These are phyloP conservation scores for Sphaeramia orbicularis DNA, from an alignment of 2,797 vertebrate species.

Conservation along the genomic window DNA sequence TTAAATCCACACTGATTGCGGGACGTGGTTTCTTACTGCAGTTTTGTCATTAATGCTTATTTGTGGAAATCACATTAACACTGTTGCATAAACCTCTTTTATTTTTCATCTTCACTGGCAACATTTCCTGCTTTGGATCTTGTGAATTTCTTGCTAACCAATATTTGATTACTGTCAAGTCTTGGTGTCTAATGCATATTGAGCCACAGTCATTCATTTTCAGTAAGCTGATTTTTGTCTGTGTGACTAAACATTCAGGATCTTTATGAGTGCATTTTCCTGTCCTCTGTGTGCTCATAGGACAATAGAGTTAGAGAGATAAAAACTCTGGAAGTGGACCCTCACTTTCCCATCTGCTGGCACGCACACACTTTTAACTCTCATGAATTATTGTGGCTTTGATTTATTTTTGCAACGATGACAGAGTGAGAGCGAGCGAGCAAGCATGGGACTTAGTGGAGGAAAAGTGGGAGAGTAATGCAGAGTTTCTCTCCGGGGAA, in stretches of 20 bases:
- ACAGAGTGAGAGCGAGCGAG: slow-evolving; percentile 33
- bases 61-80: slow-evolving; percentile 39
- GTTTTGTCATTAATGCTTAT: slow-evolving; percentile 26
- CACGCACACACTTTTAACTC: slow-evolving; percentile 45
- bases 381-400: slow-evolving; percentile 78
- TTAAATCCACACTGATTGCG: slow-evolving; percentile 44
- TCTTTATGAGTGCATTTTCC: slow-evolving; percentile 19
- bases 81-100: slow-evolving; percentile 25
- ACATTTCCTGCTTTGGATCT: slow-evolving; percentile 24
- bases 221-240: slow-evolving; percentile 27
- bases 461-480: slow-evolving; percentile 52
- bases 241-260: slow-evolving; percentile 15
- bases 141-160: slow-evolving; percentile 34
- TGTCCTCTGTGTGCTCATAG: slow-evolving; percentile 13
- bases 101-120: slow-evolving; percentile 42
- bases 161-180: slow-evolving; percentile 52
- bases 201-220: slow-evolving; percentile 41
- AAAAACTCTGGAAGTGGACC: slow-evolving; percentile 37
- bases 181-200: slow-evolving; percentile 31
- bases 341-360: slow-evolving; percentile 1
- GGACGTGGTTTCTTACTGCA: slow-evolving; percentile 22
- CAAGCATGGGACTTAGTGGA: slow-evolving; percentile 35
- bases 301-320: slow-evolving; percentile 44
- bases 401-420: slow-evolving; percentile 72
- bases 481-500: slow-evolving; percentile 60